Conservation (phyloP, 2,888 invertebrate species). For the Prosopocoilus inquinatus region DNA sequence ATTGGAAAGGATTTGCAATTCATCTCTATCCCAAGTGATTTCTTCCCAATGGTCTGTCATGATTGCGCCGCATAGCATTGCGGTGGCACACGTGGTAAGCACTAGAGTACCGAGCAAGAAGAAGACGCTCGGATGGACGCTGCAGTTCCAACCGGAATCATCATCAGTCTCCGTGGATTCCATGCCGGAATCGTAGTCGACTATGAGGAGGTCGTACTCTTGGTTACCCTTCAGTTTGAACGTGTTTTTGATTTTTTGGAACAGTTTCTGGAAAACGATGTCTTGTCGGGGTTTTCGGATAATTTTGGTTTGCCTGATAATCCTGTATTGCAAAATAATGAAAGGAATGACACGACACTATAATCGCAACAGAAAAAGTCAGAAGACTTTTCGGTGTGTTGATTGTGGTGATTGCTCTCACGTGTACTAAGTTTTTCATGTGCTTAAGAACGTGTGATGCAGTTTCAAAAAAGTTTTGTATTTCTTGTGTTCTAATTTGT, state of each 20-base stretch:
- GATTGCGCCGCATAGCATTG: slow-evolving; percentile 79
- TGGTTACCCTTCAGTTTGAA: slow-evolving; percentile 46
- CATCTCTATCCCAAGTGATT: slow-evolving; percentile 72
- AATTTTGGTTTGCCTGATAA: too few relatives aligned
- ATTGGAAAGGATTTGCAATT: slow-evolving; percentile 58
- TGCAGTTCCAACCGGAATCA: slow-evolving; percentile 62
- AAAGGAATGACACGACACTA: too few relatives aligned
- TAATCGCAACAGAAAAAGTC: too few relatives aligned
- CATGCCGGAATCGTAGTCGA: slow-evolving; percentile 51
- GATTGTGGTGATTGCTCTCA: too few relatives aligned
- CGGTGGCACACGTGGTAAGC: slow-evolving; percentile 74
- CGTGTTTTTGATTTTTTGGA: slow-evolving; percentile 17
- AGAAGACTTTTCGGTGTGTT: too few relatives aligned
- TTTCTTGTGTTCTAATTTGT: too few relatives aligned
- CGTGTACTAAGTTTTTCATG: too few relatives aligned
- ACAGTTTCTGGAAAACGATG: background rate
- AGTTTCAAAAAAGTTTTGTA: too few relatives aligned
- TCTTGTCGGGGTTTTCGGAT: too few relatives aligned
- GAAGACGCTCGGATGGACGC: slow-evolving; percentile 64
- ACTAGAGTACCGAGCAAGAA: slow-evolving; percentile 64
- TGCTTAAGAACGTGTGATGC: too few relatives aligned
- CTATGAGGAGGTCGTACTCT: slow-evolving; percentile 48
- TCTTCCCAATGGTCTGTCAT: slow-evolving; percentile 92
- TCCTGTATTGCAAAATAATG: too few relatives aligned
- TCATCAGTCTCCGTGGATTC: slow-evolving; percentile 57